Evolutionary conservation across 2,113 vertebrate species (phyloP).

Genomic region (Scytalopus superciliaris): DNA sequence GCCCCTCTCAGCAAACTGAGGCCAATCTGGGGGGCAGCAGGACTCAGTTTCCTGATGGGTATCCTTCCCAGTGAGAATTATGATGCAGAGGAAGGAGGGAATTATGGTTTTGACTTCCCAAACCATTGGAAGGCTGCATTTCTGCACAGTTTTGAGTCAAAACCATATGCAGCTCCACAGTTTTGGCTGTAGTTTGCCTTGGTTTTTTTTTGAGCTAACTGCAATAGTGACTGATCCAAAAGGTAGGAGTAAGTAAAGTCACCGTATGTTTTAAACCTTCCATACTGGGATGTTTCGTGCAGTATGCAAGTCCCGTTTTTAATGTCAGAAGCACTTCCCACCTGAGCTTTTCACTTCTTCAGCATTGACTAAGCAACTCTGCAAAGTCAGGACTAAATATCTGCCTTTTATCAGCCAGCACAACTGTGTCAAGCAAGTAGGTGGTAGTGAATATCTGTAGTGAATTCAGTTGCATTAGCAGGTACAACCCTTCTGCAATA

Average conservation of each 20-base stretch:
- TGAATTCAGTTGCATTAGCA: not conserved
- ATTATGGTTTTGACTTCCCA: not conserved
- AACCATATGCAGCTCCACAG: not conserved
- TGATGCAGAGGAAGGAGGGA: not conserved
- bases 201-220: not conserved
- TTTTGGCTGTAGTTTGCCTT: constrained; percentile 34
- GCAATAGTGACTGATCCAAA: constrained; percentile 39
- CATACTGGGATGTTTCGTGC: not conserved
- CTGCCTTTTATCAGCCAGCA: not conserved
- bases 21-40: rapidly evolving
- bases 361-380: not conserved
- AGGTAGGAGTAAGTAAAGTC: constrained; percentile 50
- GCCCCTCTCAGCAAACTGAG: not conserved
- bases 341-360: constrained; percentile 5
- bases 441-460: not conserved
- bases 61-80: not conserved
- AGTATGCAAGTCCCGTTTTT: not conserved
- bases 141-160: constrained; percentile 22
- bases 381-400: not conserved
- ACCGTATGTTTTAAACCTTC: constrained; percentile 31
- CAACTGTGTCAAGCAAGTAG: not conserved
- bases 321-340: constrained; percentile 21
- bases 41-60: not conserved
- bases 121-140: not conserved
- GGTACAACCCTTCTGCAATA: not conserved